These are phyloP conservation scores for Tichodroma muraria DNA, from an alignment of 2,113 vertebrate species.

Conservation along the genomic window DNA sequence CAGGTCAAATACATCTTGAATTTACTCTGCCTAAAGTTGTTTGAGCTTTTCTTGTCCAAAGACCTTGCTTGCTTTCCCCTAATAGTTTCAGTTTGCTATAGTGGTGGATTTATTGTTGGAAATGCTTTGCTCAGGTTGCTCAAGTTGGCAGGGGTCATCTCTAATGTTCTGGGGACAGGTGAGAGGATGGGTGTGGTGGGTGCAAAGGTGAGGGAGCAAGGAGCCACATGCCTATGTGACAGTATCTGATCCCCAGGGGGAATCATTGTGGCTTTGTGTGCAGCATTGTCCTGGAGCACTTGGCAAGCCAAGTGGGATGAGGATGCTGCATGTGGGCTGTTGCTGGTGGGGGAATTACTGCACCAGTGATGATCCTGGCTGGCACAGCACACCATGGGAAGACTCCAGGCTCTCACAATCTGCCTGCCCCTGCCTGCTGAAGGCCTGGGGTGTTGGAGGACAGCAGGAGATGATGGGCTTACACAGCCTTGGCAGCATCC, in stretches of 20 bases:
- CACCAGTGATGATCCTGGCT: neutral
- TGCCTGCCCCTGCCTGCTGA: neutral
- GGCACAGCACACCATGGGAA: neutral
- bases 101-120: neutral
- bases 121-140: neutral
- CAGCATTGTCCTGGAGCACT: accelerated
- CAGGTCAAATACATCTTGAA: neutral
- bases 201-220: neutral
- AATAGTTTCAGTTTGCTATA: neutral
- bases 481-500: neutral
- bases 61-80: neutral
- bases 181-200: neutral
- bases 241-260: neutral
- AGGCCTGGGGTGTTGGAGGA: neutral
- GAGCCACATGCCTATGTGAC: accelerated
- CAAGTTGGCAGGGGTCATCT: neutral
- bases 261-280: accelerated
- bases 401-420: neutral
- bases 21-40: neutral
- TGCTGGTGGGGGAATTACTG: neutral
- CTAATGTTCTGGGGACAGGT: accelerated
- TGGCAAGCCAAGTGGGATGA: neutral
- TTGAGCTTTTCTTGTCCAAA: neutral
- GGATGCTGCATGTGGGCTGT: too few relatives aligned
- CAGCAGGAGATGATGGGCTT: neutral